These are phyloP conservation scores for Procambarus clarkii DNA, from an alignment of 1,140 invertebrate genomes.

Conservation along the genomic window DNA sequence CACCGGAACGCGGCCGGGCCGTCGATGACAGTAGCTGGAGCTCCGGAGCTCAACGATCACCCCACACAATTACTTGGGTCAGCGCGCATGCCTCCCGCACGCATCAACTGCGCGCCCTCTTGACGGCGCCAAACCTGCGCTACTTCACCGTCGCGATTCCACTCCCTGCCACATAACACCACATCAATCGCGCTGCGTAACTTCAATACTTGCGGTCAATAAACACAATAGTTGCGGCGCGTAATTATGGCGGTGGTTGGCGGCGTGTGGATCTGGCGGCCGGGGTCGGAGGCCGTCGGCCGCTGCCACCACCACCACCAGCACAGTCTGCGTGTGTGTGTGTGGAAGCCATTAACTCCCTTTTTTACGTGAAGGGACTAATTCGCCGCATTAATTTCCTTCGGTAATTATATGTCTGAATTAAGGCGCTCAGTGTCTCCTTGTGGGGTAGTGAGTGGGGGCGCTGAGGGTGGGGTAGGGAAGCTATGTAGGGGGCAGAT, in stretches of 20 bases:
- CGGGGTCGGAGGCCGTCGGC: not conserved
- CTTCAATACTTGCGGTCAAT: not conserved
- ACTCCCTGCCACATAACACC: not conserved
- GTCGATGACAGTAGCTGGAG: no score
- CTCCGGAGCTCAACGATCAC: no score
- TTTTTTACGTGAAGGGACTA: constrained; percentile 36
- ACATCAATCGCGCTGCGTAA: not conserved
- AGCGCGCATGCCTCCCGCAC: no score
- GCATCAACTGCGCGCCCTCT: no score
- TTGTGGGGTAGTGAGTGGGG: constrained; percentile 13
- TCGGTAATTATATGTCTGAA: constrained; percentile 65
- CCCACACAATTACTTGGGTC: no score
- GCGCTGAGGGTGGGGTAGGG: not conserved
- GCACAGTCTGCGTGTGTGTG: not conserved
- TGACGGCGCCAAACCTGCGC: no score
- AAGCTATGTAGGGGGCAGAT: not conserved
- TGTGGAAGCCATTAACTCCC: constrained; percentile 56
- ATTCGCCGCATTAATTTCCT: constrained; percentile 58
- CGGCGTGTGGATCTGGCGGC: not conserved
- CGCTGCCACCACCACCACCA: not conserved
- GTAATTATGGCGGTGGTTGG: not conserved
- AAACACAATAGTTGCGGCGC: constrained; percentile 10
- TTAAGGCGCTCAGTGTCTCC: constrained; percentile 48
- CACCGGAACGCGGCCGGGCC: no score
- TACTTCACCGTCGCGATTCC: no score